A percentile compares a stretch with the other conserved stretches of the same genome.
Evolutionary conservation across 2,113 vertebrate species (phyloP).

Genomic region (Spizaetus ornatus): DNA sequence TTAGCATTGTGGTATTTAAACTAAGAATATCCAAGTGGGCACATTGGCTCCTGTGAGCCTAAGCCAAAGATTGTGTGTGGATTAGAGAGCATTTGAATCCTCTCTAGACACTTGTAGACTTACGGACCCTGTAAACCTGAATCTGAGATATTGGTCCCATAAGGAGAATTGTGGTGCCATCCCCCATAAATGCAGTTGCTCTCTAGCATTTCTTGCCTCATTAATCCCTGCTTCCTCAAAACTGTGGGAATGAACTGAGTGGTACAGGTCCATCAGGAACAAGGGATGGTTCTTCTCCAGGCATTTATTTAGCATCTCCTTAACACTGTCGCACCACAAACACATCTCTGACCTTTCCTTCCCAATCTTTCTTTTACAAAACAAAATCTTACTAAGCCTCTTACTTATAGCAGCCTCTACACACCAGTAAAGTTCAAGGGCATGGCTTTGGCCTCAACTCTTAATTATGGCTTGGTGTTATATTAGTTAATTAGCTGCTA

Average conservation of each 20-base stretch:
- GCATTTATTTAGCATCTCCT: background rate
- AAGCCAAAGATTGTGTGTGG: background rate
- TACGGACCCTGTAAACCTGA: background rate
- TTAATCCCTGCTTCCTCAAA: background rate
- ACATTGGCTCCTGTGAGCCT: background rate
- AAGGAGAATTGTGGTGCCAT: background rate
- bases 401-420: background rate
- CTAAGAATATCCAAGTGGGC: background rate
- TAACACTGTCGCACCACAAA: background rate
- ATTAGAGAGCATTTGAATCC: background rate
- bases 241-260: background rate
- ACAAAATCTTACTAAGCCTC: background rate
- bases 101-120: background rate
- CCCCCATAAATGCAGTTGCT: background rate
- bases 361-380: background rate
- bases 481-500: background rate
- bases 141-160: background rate
- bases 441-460: background rate
- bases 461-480: background rate
- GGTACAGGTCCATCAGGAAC: fast-evolving
- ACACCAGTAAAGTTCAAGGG: background rate
- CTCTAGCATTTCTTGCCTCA: background rate
- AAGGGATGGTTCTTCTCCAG: background rate
- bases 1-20: background rate
- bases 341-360: background rate